Conservation (phyloP, 2,888 invertebrate species). For the Pelosia muscerda region DNA sequence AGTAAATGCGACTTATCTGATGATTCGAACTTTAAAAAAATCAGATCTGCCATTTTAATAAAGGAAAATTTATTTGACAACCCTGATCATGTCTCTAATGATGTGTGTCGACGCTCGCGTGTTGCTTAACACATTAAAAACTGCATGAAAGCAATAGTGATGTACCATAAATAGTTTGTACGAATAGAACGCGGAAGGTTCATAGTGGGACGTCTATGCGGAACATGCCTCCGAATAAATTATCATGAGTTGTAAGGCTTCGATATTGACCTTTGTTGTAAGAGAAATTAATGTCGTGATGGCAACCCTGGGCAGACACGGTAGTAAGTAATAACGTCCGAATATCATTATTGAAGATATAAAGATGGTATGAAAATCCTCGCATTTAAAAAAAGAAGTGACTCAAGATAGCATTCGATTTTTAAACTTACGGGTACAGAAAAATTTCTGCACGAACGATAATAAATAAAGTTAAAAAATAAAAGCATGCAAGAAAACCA, state of each 20-base stretch:
- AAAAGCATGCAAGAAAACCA: constrained; percentile 1
- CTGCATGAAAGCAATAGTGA: constrained; percentile 76
- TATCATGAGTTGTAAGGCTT: constrained; percentile 52
- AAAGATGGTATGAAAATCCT: not conserved
- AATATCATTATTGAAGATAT: not conserved
- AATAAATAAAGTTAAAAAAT: not conserved
- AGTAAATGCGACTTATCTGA: too few species aligned
- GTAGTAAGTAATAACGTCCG: not conserved
- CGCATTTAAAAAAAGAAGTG: not conserved
- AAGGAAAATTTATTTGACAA: constrained; percentile 25
- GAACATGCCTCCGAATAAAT: constrained; percentile 62
- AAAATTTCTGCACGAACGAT: not conserved
- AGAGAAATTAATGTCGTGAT: constrained; percentile 33
- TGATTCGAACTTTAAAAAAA: too few species aligned
- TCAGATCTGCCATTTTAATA: not conserved
- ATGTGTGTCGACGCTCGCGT: constrained; percentile 69
- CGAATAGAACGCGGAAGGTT: constrained; percentile 65
- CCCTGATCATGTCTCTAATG: constrained; percentile 40
- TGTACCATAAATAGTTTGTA: constrained; percentile 64
- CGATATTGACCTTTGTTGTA: constrained; percentile 39
- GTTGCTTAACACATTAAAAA: constrained; percentile 67
- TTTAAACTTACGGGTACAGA: not conserved
- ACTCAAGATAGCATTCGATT: not conserved
- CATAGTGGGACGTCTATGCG: constrained; percentile 56
- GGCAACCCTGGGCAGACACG: constrained; percentile 22